Conservation (phyloP, 2,888 invertebrate species). For the Empis livida region DNA sequence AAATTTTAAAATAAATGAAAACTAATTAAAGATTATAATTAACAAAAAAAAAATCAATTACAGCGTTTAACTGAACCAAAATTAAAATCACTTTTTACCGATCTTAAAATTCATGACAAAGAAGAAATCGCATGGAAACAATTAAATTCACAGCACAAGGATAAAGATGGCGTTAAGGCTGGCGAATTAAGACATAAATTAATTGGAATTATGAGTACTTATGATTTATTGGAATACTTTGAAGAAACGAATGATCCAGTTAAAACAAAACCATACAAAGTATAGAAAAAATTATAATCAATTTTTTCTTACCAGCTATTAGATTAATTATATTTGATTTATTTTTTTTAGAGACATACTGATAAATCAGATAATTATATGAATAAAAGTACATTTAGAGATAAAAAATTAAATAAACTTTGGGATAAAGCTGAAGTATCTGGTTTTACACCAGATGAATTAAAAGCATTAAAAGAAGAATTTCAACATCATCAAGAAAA, state of each 20-base stretch:
- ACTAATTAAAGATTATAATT: too few relatives aligned
- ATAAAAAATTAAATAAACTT: conserved; percentile 76
- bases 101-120: conserved; percentile 84
- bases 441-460: conserved; percentile 75
- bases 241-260: conserved; percentile 49
- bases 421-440: conserved; percentile 82
- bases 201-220: conserved; percentile 67
- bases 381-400: conserved; percentile 70
- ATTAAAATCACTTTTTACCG: conserved; percentile 73
- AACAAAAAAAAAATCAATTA: too few relatives aligned
- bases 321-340: background rate
- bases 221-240: conserved; percentile 68
- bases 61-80: conserved; percentile 69
- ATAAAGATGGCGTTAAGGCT: conserved; percentile 76
- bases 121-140: conserved; percentile 78
- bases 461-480: conserved; percentile 73
- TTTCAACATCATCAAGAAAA: conserved; percentile 87
- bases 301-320: background rate
- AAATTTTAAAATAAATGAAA: conserved; percentile 25
- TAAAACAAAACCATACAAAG: conserved; percentile 31
- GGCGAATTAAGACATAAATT: conserved; percentile 67
- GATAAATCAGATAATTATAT: conserved; percentile 43
- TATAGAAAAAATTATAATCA: conserved; percentile 6
- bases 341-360: conserved; percentile 27
- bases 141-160: conserved; percentile 66